These are phyloP conservation scores for Illadopsis cleaveri DNA, from an alignment of 2,113 vertebrate genomes.

Conservation along the genomic window DNA sequence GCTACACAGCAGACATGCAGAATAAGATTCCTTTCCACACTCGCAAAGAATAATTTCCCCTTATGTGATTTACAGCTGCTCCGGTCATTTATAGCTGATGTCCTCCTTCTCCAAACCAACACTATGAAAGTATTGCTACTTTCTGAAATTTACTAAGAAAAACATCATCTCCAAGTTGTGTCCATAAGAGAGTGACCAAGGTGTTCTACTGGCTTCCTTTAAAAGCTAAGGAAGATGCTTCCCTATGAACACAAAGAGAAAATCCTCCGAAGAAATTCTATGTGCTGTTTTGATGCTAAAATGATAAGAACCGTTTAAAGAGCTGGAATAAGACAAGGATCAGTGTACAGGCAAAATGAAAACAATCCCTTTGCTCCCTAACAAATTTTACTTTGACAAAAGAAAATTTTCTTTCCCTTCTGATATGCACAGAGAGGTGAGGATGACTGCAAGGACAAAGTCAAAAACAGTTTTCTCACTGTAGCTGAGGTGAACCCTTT, in stretches of 20 bases:
- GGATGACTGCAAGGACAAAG: background rate
- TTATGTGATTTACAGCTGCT: constrained; percentile 65
- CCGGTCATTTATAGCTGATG: constrained; percentile 56
- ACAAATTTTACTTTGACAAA: background rate
- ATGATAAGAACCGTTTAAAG: rapidly evolving
- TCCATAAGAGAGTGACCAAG: constrained; percentile 10
- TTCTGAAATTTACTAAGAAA: constrained; percentile 31
- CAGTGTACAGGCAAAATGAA: background rate
- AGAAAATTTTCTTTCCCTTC: background rate
- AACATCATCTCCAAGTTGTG: constrained; percentile 31
- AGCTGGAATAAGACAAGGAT: background rate
- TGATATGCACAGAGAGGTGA: background rate
- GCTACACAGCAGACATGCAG: constrained; percentile 38
- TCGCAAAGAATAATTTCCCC: constrained; percentile 62
- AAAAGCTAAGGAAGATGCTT: background rate
- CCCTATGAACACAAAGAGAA: background rate
- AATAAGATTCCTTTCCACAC: constrained; percentile 43
- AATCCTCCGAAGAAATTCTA: background rate
- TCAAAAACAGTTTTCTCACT: background rate
- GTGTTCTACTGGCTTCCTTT: constrained; percentile 4
- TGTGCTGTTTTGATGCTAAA: background rate
- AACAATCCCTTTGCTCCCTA: rapidly evolving
- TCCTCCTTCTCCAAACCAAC: constrained; percentile 29
- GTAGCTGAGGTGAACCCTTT: background rate
- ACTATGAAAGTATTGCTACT: constrained; percentile 32